Base-by-base conservation (phyloP, 2,113 vertebrate species). In the Boleophthalmus pectinirostris region DNA sequence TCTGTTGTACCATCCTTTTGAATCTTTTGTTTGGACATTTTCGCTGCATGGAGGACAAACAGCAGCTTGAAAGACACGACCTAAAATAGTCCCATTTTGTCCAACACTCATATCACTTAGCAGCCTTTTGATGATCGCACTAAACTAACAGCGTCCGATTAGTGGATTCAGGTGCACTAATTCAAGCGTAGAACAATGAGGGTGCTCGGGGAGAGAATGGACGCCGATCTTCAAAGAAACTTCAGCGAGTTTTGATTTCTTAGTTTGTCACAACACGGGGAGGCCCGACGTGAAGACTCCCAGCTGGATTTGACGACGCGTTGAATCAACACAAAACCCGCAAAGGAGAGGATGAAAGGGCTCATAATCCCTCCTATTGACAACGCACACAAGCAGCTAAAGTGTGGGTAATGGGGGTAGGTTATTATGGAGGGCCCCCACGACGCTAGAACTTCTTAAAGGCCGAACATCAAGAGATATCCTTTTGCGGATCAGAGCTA, bases 161-260 rank as follows among this genome's bases (percentile, higher is more conserved):
- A 87, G 85, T 83, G 85, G 86, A 89, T 85, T 89, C 88, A 90
- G 84, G 88, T 90, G 90, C 85, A 68, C 79, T 83, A 87, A 88
- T 86, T 88, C 88, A 90, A 82, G 83, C 89, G 67, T 84, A 81
- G 82, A 89, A 90, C 87, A 90, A 85, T 89, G 82, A 67, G 85
- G 85, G 87, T 51, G 74, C 85, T 87, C 77, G 75, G 69, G 66
- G 69, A 78, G 25, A 89, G 82, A 85, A 89, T 81, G 84, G 85
- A 45, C n/a, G 43, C 76, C 74, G 79, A 83, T 85, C 89, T 91
- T 91, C 89, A 91, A 89, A 91, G 87, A 85, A 8, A 46, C 8
- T 65, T 66, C 66, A 23, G 64, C 69, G 3, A 65, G 80, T 77
- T 46, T 75, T 80, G 83, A 80, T 82, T 88, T 75, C 79, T 79